Percentiles rank a stretch among this genome's conserved stretches.
Evolutionary conservation across 2,888 invertebrate genomes (phyloP).

Genomic region (Seladonia tumulorum): DNA sequence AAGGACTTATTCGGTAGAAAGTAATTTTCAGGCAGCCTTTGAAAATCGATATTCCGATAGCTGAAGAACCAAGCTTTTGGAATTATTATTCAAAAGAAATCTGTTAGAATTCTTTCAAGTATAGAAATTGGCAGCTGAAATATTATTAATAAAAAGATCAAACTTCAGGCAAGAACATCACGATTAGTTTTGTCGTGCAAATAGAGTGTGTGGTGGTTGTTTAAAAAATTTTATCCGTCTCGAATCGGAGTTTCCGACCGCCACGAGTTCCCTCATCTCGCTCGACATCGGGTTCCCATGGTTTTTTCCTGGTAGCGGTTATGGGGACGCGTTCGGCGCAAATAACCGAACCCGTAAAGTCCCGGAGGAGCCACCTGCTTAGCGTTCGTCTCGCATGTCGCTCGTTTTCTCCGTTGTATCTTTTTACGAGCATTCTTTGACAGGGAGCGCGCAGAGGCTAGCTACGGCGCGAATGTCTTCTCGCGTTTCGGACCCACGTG

Average conservation of each 20-base stretch:
- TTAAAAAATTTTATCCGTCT: background rate
- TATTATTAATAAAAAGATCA: no score
- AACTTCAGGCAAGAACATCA: no score
- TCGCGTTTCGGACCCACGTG: conserved; percentile 11
- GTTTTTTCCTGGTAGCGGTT: background rate
- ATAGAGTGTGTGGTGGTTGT: background rate
- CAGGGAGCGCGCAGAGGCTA: conserved; percentile 13
- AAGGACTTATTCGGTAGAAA: no score
- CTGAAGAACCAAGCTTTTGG: no score
- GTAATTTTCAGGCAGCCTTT: no score
- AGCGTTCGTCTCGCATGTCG: conserved; percentile 43
- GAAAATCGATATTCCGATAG: no score
- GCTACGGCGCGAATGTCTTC: conserved; percentile 14
- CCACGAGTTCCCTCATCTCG: background rate
- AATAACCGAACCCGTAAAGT: conserved; percentile 50
- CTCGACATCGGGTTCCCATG: background rate
- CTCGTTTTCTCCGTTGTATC: conserved; percentile 16
- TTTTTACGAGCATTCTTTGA: conserved; percentile 53
- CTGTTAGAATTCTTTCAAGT: no score
- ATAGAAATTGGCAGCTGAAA: no score
- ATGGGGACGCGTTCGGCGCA: conserved; percentile 19
- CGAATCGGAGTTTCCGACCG: background rate
- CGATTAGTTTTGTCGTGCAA: background rate
- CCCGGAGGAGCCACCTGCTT: conserved; percentile 55
- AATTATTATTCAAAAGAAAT: no score